phyloP scores from a whole-genome alignment of 2,113 vertebrate species.

The Piaya cayana region DNA sequence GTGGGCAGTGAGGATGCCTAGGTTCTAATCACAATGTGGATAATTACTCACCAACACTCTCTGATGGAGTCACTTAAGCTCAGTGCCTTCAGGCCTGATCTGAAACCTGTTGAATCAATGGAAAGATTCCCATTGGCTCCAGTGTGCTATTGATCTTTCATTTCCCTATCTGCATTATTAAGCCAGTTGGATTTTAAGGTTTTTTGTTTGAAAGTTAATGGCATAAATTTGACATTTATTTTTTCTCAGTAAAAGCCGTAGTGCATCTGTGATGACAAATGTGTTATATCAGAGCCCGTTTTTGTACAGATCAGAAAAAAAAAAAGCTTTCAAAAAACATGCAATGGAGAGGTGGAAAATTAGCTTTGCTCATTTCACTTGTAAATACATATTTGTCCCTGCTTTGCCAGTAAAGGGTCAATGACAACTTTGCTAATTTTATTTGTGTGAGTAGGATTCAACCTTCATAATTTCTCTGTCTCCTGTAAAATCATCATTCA shows the following conservation, averaged over 20 bases:
- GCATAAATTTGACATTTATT: not conserved
- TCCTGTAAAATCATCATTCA: constrained; percentile 33
- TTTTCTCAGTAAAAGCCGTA: not conserved
- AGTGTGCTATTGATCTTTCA: constrained; percentile 16
- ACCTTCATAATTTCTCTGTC: not conserved
- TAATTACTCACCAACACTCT: constrained; percentile 60
- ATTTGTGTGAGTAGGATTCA: not conserved
- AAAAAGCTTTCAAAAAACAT: not conserved
- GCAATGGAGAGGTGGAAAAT: not conserved
- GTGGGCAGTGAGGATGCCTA: rapidly evolving
- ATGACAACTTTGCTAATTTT: not conserved
- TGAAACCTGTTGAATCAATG: constrained; percentile 40
- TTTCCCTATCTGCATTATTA: not conserved
- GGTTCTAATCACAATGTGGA: constrained; percentile 29
- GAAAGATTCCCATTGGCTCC: constrained; percentile 14
- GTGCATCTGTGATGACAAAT: not conserved
- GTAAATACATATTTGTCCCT: not conserved
- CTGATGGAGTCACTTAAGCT: constrained; percentile 56
- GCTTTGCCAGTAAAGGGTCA: constrained; percentile 13
- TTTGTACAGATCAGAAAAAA: not conserved
- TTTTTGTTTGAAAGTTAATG: not conserved
- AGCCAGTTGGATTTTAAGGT: not conserved
- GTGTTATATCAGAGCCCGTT: not conserved
- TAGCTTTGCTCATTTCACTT: not conserved
- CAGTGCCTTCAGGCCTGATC: not conserved